phyloP scores from a whole-genome alignment of 2,113 vertebrate genomes.

The Alouatta palliata region DNA sequence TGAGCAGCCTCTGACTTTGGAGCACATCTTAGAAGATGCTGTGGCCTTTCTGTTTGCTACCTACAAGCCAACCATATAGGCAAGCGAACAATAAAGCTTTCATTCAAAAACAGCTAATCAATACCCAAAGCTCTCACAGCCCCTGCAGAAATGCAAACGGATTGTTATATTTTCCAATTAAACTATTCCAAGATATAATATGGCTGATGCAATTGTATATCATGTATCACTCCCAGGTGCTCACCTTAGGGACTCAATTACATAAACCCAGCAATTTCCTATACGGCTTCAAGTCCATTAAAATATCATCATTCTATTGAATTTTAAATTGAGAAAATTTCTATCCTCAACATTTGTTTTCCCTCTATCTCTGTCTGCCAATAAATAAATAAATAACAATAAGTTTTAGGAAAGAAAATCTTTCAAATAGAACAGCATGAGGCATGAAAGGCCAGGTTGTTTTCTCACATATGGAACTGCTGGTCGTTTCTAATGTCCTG shows the following conservation, averaged over 20 bases:
- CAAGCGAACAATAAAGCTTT: slow-evolving; percentile 42
- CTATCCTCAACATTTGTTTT: not conserved
- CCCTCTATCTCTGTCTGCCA: not conserved
- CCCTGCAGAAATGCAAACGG: slow-evolving; percentile 17
- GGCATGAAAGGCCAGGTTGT: slow-evolving; percentile 33
- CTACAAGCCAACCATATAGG: not conserved
- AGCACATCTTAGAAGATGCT: not conserved
- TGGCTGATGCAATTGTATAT: not conserved
- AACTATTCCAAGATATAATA: not conserved
- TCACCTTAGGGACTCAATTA: slow-evolving; percentile 53
- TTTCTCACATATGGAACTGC: slow-evolving; percentile 43
- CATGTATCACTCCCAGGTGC: slow-evolving; percentile 8
- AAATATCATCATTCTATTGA: slow-evolving; percentile 34
- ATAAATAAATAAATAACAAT: slow-evolving; percentile 39
- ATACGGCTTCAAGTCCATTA: slow-evolving; percentile 47
- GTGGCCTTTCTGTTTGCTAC: not conserved
- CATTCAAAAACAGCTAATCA: slow-evolving; percentile 32
- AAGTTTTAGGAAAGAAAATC: slow-evolving; percentile 70
- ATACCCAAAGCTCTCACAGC: slow-evolving; percentile 27
- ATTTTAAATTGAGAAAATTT: slow-evolving; percentile 64
- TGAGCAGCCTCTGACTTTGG: not conserved
- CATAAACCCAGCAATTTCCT: slow-evolving; percentile 47
- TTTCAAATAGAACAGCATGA: slow-evolving; percentile 58
- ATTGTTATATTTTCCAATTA: not conserved
- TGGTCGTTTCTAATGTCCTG: slow-evolving; percentile 60